Percentiles rank a stretch among this genome's conserved stretches.
Conservation (phyloP, 2,113 vertebrate genomes). For the Callopanchax toddi region DNA sequence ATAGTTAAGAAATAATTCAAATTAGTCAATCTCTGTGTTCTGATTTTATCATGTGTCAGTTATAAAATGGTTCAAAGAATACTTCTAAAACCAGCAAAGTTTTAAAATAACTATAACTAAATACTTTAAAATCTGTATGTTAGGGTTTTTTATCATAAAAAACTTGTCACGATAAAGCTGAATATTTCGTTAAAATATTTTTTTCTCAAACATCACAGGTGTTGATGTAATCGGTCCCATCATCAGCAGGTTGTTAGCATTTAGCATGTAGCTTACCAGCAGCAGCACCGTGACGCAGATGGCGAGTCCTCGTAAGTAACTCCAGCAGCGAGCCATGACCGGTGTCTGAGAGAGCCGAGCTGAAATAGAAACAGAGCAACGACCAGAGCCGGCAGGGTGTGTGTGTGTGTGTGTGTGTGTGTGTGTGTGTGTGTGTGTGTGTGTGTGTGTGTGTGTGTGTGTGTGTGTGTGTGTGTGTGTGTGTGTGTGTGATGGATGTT, state of each 20-base stretch:
- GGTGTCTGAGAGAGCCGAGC: slow-evolving; percentile 35
- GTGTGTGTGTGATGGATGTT: slow-evolving; percentile 52
- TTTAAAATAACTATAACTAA: no score
- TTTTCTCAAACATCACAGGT: not conserved
- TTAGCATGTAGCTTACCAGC: slow-evolving; percentile 64
- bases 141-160: no score
- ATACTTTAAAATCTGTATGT: no score
- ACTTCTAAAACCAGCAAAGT: no score
- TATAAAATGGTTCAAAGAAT: no score
- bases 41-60: no score
- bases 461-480: not conserved
- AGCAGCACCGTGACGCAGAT: slow-evolving; percentile 75
- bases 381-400: slow-evolving; percentile 28
- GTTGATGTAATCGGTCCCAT: not conserved
- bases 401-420: slow-evolving; percentile 27
- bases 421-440: slow-evolving; percentile 20
- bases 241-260: not conserved
- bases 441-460: slow-evolving; percentile 30
- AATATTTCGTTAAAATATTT: not conserved
- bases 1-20: no score
- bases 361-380: slow-evolving; percentile 49
- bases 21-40: no score
- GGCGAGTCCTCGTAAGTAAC: slow-evolving; percentile 69
- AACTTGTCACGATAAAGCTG: no score
- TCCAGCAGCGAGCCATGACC: slow-evolving; percentile 73